A percentile compares a stretch with the other conserved stretches of the same genome.
These are phyloP conservation scores for Ahaetulla prasina DNA, from an alignment of 2,113 vertebrate species.

Conservation along the genomic window DNA sequence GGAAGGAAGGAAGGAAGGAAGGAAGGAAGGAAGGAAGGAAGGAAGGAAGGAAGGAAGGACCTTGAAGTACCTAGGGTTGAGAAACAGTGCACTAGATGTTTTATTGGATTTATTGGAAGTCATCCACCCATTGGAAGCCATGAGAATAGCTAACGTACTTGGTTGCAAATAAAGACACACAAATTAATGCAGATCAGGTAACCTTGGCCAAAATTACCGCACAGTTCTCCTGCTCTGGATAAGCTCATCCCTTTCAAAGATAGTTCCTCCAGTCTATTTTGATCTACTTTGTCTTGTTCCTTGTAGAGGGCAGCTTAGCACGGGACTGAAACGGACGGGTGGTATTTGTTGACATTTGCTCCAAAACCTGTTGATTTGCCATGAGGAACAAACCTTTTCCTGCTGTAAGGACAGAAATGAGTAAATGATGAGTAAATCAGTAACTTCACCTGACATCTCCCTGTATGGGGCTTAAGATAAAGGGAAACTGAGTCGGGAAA, in stretches of 20 bases:
- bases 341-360: neutral
- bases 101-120: neutral
- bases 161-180: neutral
- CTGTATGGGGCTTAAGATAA: conserved; percentile 31
- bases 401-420: conserved; percentile 4
- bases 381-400: neutral
- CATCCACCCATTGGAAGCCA: neutral
- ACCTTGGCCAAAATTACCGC: neutral
- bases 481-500: conserved; percentile 31
- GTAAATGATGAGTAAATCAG: conserved; percentile 34
- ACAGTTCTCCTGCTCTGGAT: neutral
- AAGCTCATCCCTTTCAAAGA: neutral
- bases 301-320: neutral
- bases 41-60: neutral
- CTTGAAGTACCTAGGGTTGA: neutral
- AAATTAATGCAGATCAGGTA: neutral
- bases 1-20: too few relatives aligned
- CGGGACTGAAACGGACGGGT: neutral
- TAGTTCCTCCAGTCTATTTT: neutral
- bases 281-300: fast-evolving
- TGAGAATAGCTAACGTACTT: neutral
- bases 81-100: neutral
- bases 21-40: too few relatives aligned
- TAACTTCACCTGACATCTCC: conserved; percentile 15
- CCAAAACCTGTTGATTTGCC: neutral